A percentile compares a stretch with the other conserved stretches of the same genome.
Conservation (phyloP, 2,113 vertebrate species). For the Phainopepla nitens region DNA sequence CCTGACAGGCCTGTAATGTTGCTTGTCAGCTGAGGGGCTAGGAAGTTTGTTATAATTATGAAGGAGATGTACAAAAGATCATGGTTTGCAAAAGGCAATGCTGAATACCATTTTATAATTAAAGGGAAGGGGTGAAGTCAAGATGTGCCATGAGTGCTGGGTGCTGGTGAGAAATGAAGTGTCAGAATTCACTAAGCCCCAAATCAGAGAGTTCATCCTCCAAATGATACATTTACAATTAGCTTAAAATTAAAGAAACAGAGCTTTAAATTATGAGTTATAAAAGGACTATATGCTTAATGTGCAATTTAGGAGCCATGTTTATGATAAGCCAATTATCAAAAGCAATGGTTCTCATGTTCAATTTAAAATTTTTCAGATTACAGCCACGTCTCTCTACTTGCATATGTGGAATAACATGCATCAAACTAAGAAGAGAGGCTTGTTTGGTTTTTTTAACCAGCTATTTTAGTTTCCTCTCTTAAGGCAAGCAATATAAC, state of each 20-base stretch:
- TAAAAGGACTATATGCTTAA: not conserved
- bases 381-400: rapidly evolving
- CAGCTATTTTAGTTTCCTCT: not conserved
- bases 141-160: not conserved
- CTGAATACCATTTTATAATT: not conserved
- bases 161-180: not conserved
- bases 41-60: conserved; percentile 48
- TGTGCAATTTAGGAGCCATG: not conserved
- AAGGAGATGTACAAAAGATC: not conserved
- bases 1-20: conserved; percentile 54
- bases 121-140: not conserved
- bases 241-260: not conserved
- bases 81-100: not conserved
- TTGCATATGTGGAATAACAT: not conserved
- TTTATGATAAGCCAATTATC: not conserved
- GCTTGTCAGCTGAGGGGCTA: conserved; percentile 22
- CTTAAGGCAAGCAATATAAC: not conserved
- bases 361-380: not conserved
- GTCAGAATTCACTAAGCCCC: not conserved
- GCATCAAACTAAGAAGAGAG: not conserved
- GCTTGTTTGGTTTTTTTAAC: not conserved
- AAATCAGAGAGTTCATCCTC: not conserved
- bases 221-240: not conserved
- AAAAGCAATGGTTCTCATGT: not conserved
- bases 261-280: not conserved